Evolutionary conservation across 1,140 invertebrate species (phyloP).

Genomic region (Brachionus manjavacas): DNA sequence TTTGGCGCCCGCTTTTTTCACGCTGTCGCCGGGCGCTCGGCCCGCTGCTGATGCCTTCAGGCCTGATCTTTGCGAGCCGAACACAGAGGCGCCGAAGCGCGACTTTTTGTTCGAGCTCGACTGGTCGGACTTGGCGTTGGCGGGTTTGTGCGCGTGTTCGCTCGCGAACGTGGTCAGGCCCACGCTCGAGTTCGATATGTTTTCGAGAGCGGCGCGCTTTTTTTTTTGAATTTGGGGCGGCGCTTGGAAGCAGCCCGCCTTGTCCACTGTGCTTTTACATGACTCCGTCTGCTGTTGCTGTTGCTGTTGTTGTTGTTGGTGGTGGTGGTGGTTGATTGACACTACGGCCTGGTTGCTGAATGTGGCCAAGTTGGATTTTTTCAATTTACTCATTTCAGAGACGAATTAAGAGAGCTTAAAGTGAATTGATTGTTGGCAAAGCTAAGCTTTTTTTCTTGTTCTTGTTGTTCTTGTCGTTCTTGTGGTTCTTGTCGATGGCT

Average conservation of each 20-base stretch:
- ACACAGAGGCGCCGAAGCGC: not conserved
- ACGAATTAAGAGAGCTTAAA: not conserved
- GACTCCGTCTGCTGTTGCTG: not conserved
- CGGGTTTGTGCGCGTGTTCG: not conserved
- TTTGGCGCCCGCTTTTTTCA: not conserved
- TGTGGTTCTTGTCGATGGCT: not conserved
- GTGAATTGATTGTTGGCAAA: not conserved
- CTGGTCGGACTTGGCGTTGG: constrained; percentile 11
- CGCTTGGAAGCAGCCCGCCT: not conserved
- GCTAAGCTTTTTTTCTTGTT: not conserved
- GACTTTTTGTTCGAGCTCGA: constrained; percentile 13
- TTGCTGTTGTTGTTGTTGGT: no score
- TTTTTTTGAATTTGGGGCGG: not conserved
- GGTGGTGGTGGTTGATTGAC: not conserved
- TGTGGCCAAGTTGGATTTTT: constrained; percentile 2
- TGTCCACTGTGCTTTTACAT: not conserved
- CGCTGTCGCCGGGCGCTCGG: no score
- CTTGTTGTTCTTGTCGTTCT: no score
- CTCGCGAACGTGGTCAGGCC: not conserved
- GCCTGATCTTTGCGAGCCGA: not conserved
- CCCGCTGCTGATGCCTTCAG: not conserved
- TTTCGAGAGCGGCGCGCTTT: constrained; percentile 31
- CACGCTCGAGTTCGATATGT: constrained; percentile 4
- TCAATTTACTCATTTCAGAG: not conserved
- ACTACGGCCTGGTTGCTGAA: not conserved